Evolutionary conservation across 2,888 invertebrate species (phyloP), one percentile per base, ranked within the genome.

Genomic region (Operophtera brumata): DNA sequence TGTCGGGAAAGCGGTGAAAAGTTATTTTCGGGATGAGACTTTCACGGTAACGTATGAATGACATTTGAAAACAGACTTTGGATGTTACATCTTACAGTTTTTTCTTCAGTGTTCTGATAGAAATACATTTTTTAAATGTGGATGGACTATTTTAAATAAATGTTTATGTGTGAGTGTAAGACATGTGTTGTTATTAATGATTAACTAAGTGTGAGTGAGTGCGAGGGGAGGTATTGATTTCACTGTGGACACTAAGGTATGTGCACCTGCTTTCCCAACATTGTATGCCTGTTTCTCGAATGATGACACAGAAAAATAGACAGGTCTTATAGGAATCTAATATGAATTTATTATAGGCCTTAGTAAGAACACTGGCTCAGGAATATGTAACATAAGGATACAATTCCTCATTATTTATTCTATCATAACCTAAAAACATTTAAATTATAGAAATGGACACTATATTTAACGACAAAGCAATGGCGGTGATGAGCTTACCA

Each of bases 1-100:
- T 80, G 79, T 77, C 67, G 66, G 75, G 70, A 79, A 75, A 76
- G 59, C 53, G 57, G 44, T 59, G 63, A 59, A 51, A 57, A 47
- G 75, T 77, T 74, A 69, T 69, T 51, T 54, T 59, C 59, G 62
- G 66, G 57, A 62, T 62, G 61, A 57, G 41, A 53, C 52, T 36
- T 39, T 43, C 12, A 30, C 59, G 55, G 61, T 64, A 61, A 67
- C 39, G 66, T 64, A 68, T 66, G 6, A 42, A 58, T 58, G 56
- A 49, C 37, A 40, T 54, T 49, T 11, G 14, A 52, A 45, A 57
- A 45, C 10, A 45, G 28, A 52, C 41, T 45, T 47, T 52, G 36
- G 20, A 9, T 25, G 4, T 36, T 34, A 20, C 2, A 8, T 0
- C 12, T 35, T 35, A 25, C 13, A 36, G 25, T 48, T 51, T 47